Evolutionary conservation across 2,113 vertebrate species (phyloP).

Genomic region (Ranitomeya variabilis): DNA sequence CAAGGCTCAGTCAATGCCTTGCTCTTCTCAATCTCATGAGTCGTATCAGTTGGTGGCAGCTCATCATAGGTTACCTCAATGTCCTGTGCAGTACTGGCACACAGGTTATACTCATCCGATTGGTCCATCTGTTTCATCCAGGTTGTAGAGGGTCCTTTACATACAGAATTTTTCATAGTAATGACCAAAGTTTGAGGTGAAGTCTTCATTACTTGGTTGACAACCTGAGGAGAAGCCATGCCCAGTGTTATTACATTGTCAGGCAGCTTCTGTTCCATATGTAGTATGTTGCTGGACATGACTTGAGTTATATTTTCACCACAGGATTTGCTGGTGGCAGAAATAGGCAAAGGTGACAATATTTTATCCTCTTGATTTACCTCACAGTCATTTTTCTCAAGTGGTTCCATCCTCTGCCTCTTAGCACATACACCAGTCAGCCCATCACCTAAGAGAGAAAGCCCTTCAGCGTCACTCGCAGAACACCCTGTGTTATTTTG

Average conservation of each 20-base stretch:
- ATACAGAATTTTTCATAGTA: background rate
- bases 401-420: background rate
- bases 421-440: background rate
- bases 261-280: background rate
- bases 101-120: background rate
- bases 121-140: background rate
- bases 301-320: background rate
- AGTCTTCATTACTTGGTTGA: background rate
- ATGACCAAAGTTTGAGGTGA: background rate
- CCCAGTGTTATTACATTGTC: background rate
- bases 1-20: background rate
- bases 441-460: background rate
- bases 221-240: background rate
- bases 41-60: background rate
- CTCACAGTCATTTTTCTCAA: background rate
- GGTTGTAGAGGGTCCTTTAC: background rate
- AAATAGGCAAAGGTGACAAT: background rate
- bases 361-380: background rate
- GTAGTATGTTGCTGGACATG: background rate
- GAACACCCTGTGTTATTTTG: background rate
- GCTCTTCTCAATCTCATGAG: background rate
- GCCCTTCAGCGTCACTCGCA: background rate
- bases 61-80: background rate
- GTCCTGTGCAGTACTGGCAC: background rate
- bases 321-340: background rate